Evolutionary conservation across 1,140 invertebrate species (phyloP), one percentile per base, ranked within the genome.

Genomic region (Zaprionus africanus): DNA sequence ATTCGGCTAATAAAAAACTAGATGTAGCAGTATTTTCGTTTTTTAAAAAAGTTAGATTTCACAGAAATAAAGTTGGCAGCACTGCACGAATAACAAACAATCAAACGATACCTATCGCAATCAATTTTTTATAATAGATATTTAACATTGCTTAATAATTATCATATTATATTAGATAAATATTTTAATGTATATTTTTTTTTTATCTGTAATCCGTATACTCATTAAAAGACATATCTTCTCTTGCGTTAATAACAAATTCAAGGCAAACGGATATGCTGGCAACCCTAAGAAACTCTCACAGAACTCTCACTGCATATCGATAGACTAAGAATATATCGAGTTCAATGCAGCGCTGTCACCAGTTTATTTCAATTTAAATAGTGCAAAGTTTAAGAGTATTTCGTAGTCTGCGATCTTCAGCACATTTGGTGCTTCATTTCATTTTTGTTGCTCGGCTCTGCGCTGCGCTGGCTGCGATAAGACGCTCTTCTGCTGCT

Each of bases 391-490:
- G 15, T 7, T 26, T 4, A 31, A 71, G 60, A 5, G 53, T 64
- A 58, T 71, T 11, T 34, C 2, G 2, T 17, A 60, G 26, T 60
- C 56, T 43, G 38, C 49, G 13, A 51, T 31, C 24, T 22, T 11
- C 11, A 11, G 1, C 22, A 3, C 1, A n/a, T 54, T 65, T 6
- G 5, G 17, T n/a, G 24, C 56, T 26, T 43, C 41, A 57, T 41
- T 70, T 70, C 53, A 60, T 31, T 46, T 63, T 26, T 60, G 41
- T 76, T 46, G 67, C 73, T 58, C 19, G 53, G 57, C 58, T 26
- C 69, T 66, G 74, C 17, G 74, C 62, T 73, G 75, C 26, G 75
- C 24, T 57, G 58, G 22, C 11, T 67, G 69, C 62, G 75, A 77
- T 77, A 77, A 77, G 75, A 59, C 41, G 57, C 51, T 26, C 59